Evolutionary conservation across 2,113 vertebrate species (phyloP), one percentile per base, ranked within the genome.

Genomic region (Callithrix jacchus): DNA sequence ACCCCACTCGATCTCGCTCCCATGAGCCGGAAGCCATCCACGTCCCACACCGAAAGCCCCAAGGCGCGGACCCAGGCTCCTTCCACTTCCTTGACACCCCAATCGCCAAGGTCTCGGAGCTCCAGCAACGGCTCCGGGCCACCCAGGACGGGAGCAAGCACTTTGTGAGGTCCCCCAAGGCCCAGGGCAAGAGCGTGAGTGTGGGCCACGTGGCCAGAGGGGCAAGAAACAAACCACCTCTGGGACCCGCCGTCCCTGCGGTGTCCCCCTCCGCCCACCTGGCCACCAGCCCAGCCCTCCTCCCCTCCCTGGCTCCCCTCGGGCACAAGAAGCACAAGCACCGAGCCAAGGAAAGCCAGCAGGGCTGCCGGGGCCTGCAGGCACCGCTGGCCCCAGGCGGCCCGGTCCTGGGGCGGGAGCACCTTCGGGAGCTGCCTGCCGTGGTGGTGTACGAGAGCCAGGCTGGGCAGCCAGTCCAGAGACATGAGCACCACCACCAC

Each of bases 401-500:
- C 76, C 97, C 98, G 6, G 98, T 99, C 94, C 82, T 99, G 95
- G 99, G 99, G 97, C 99, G 99, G 96, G 99, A 99, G 77, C 99
- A 99, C 0, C 98, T 99, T 93, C 98, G 99, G 97, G 99, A 99
- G 97, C 98, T 99, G 93, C 99, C 99, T 17, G 98, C 99, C 0
- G 97, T 99, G 93, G 97, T 99, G 98, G 98, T 99, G 17, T 99
- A 99, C 11, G 99, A 99, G 95, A 99, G 99, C 81, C 99, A 99
- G 92, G 98, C 99, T 91, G 99, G 99, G 76, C 99, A 99, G 95
- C 98, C 99, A 95, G 99, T 99, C 97, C 99, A 99, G 98, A 99
- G 99, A 98, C 99, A 99, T 0, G 99, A 99, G 96, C 99, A 99
- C 92, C 99, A 99, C 97, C 99, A 99, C 96, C 99, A 99, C 93